A percentile compares a stretch with the other conserved stretches of the same genome.
phyloP scores from a whole-genome alignment of 2,888 invertebrate genomes.

The Stictocephala bisonia region DNA sequence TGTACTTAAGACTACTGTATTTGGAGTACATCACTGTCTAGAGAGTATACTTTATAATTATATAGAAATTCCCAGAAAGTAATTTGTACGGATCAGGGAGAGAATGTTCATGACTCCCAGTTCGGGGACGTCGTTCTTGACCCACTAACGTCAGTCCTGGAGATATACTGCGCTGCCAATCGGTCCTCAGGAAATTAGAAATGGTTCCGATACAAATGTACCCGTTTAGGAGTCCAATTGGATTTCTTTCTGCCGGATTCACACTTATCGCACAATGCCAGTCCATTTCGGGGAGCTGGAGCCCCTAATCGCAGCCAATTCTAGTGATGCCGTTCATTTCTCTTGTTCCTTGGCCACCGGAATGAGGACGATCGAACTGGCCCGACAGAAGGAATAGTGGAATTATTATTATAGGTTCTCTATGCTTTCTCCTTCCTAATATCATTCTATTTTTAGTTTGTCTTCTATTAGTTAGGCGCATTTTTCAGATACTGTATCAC shows the following conservation, averaged over 20 bases:
- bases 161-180: conserved; percentile 20
- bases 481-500: too few relatives aligned
- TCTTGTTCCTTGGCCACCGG: conserved; percentile 17
- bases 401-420: conserved; percentile 39
- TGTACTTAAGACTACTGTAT: too few relatives aligned
- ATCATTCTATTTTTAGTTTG: too few relatives aligned
- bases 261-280: conserved; percentile 34
- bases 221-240: conserved; percentile 35
- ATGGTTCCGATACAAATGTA: conserved; percentile 35
- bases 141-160: conserved; percentile 7
- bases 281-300: conserved; percentile 23
- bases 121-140: too few relatives aligned
- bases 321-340: conserved; percentile 32
- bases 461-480: too few relatives aligned
- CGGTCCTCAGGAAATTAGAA: conserved; percentile 26
- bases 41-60: too few relatives aligned
- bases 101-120: too few relatives aligned
- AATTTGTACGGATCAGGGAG: too few relatives aligned
- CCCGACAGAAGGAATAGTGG: conserved; percentile 4
- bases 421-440: too few relatives aligned
- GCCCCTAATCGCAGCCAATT: conserved; percentile 36
- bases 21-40: too few relatives aligned
- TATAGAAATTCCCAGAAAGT: too few relatives aligned
- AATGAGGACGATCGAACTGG: conserved; percentile 18
- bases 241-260: conserved; percentile 36